Conservation (phyloP, 2,113 vertebrate genomes). For the Thomomys bottae region DNA sequence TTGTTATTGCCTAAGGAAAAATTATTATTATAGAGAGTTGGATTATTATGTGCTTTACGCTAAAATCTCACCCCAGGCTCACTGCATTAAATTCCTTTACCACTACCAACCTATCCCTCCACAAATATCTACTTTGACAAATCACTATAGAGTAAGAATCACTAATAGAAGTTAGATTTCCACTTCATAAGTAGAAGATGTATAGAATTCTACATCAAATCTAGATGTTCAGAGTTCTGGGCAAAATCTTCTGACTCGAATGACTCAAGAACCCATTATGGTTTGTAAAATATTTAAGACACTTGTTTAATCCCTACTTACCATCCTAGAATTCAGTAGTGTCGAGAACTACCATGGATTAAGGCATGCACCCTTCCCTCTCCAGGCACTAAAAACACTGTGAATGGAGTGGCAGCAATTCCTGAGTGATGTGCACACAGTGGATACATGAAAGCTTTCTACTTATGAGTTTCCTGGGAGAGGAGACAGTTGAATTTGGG, state of each 20-base stretch:
- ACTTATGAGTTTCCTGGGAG: not conserved
- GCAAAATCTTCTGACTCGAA: not conserved
- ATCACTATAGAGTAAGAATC: not conserved
- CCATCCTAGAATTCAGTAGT: not conserved
- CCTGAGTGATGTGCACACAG: not conserved
- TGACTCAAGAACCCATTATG: not conserved
- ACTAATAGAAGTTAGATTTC: not conserved
- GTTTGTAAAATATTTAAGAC: not conserved
- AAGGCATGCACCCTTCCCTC: not conserved
- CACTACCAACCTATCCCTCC: not conserved
- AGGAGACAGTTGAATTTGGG: not conserved
- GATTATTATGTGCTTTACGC: not conserved
- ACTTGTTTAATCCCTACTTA: not conserved
- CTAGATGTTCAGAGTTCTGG: not conserved
- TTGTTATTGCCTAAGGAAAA: too few relatives aligned
- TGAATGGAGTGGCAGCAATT: not conserved
- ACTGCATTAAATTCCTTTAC: slow-evolving; percentile 9
- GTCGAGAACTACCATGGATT: not conserved
- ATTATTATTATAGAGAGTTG: not conserved
- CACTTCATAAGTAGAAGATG: not conserved
- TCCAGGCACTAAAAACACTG: not conserved
- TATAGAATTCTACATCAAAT: not conserved
- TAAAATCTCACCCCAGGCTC: not conserved
- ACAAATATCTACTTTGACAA: not conserved
- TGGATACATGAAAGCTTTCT: not conserved